Evolutionary conservation across 2,888 invertebrate species (phyloP).

Genomic region (Epirrita christyi): DNA sequence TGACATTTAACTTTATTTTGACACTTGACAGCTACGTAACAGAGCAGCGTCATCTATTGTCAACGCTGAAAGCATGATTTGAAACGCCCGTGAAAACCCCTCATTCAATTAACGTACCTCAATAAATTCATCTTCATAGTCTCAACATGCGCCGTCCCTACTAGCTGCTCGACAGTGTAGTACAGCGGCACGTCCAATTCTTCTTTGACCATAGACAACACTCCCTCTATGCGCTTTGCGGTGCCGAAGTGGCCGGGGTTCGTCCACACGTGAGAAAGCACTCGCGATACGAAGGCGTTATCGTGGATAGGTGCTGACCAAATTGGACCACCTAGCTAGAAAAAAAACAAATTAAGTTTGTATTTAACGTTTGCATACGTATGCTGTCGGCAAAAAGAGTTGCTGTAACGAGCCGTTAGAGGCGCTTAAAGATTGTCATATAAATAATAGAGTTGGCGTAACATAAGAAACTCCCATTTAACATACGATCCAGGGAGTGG

Average conservation of each 20-base stretch:
- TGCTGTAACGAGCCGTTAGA: too few species aligned
- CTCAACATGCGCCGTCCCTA: slow-evolving; percentile 88
- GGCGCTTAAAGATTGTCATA: too few species aligned
- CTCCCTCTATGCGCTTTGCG: slow-evolving; percentile 90
- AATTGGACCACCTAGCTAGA: slow-evolving; percentile 95
- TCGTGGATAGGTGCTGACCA: slow-evolving; percentile 96
- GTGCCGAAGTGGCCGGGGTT: slow-evolving; percentile 86
- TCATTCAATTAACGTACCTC: slow-evolving; percentile 73
- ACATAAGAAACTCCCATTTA: too few species aligned
- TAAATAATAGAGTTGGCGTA: too few species aligned
- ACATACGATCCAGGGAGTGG: too few species aligned
- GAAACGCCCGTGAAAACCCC: too few species aligned
- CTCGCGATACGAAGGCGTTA: slow-evolving; percentile 88
- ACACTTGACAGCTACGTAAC: too few species aligned
- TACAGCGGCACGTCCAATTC: slow-evolving; percentile 96
- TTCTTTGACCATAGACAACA: slow-evolving; percentile 91
- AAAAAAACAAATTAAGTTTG: neutral
- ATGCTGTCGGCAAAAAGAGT: too few species aligned
- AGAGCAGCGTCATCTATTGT: too few species aligned
- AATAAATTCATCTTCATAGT: slow-evolving; percentile 88
- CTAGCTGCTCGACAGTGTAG: slow-evolving; percentile 92
- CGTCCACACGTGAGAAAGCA: slow-evolving; percentile 82
- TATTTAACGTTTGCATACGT: too few species aligned
- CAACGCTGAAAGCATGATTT: too few species aligned
- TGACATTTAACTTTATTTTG: too few species aligned